Evolutionary conservation across 1,140 invertebrate species (phyloP).

Genomic region (Drosophila persimilis): DNA sequence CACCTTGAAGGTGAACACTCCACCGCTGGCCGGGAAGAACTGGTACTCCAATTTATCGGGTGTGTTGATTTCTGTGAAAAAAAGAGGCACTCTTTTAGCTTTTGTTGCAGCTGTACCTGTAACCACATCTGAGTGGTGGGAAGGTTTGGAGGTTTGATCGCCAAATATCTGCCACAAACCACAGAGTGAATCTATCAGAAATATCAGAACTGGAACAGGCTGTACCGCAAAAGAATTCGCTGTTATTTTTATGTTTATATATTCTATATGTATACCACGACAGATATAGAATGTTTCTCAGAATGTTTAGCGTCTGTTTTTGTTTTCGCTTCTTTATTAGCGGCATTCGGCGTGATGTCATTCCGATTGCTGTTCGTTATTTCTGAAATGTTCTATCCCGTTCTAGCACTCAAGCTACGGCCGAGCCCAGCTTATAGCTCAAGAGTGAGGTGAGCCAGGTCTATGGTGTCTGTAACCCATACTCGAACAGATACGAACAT

Average conservation of each 20-base stretch:
- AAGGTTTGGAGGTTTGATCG: slow-evolving; percentile 22
- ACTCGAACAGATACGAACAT: slow-evolving; percentile 17
- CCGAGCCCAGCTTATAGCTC: neutral
- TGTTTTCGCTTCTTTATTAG: slow-evolving; percentile 40
- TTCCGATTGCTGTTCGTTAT: slow-evolving; percentile 40
- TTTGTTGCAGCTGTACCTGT: slow-evolving; percentile 36
- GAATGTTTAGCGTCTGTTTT: slow-evolving; percentile 58
- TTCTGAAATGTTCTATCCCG: slow-evolving; percentile 42
- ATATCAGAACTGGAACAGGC: slow-evolving; percentile 7
- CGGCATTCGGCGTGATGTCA: slow-evolving; percentile 65
- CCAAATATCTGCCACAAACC: slow-evolving; percentile 24
- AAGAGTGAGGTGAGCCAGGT: slow-evolving; percentile 25
- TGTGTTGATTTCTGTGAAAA: slow-evolving; percentile 87
- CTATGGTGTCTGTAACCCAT: neutral
- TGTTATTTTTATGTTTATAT: slow-evolving; percentile 33
- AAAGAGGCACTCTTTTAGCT: neutral
- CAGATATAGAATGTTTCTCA: neutral
- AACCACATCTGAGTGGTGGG: slow-evolving; percentile 1
- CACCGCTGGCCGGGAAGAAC: slow-evolving; percentile 88
- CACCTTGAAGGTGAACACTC: slow-evolving; percentile 89
- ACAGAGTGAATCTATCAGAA: slow-evolving; percentile 18
- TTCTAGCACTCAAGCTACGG: slow-evolving; percentile 33
- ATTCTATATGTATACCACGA: slow-evolving; percentile 6
- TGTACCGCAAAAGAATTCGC: slow-evolving; percentile 5
- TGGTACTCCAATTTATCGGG: slow-evolving; percentile 92